phyloP scores from a whole-genome alignment of 1,140 invertebrate genomes.

The Anagrus nilaparvatae region DNA sequence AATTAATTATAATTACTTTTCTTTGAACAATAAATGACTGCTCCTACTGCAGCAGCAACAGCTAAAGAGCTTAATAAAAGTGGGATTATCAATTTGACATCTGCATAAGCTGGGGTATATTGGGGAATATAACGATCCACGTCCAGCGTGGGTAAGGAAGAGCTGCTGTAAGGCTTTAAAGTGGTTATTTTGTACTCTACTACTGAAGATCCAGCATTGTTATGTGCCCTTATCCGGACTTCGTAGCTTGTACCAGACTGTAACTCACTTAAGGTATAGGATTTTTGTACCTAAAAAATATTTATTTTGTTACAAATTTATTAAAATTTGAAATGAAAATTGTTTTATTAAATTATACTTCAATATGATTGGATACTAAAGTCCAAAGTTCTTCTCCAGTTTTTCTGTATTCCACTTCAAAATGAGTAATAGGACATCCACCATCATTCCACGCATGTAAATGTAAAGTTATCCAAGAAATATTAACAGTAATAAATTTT shows the following conservation, averaged over 20 bases:
- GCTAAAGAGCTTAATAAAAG: constrained; percentile 37
- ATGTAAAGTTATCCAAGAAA: constrained; percentile 80
- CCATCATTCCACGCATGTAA: constrained; percentile 81
- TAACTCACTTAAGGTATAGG: constrained; percentile 70
- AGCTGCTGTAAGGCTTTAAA: constrained; percentile 59
- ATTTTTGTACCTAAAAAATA: constrained; percentile 50
- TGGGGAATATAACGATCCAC: constrained; percentile 39
- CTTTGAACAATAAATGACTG: constrained; percentile 40
- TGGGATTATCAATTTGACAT: constrained; percentile 39
- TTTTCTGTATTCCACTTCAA: constrained; percentile 69
- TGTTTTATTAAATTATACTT: constrained; percentile 36
- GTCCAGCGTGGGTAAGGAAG: constrained; percentile 34
- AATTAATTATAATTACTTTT: constrained; percentile 32
- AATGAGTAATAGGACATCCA: constrained; percentile 80
- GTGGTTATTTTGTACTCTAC: constrained; percentile 82
- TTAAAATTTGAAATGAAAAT: too few relatives aligned
- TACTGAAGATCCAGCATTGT: constrained; percentile 82
- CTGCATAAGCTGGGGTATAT: constrained; percentile 35
- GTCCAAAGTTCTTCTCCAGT: constrained; percentile 46
- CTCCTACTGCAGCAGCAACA: constrained; percentile 36
- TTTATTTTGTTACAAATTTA: too few relatives aligned
- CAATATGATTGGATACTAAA: constrained; percentile 48
- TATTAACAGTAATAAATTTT: constrained; percentile 75
- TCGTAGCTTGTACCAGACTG: constrained; percentile 78
- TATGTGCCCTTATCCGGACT: constrained; percentile 78